These are phyloP conservation scores for Arenicola marina DNA, from an alignment of 2,888 invertebrate genomes.

Conservation along the genomic window DNA sequence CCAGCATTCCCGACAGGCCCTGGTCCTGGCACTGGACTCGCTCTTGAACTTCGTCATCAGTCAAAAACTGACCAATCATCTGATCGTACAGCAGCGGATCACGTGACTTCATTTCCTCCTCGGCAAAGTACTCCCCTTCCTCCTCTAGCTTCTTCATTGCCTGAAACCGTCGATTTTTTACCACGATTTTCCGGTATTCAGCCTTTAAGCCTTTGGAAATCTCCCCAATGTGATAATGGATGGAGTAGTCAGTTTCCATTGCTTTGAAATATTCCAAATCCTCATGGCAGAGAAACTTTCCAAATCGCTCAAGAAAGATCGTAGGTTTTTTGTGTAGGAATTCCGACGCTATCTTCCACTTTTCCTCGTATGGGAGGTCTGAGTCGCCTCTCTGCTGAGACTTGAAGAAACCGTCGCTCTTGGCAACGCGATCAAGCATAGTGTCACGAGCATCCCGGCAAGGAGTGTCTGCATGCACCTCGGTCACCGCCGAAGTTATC, in stretches of 20 bases:
- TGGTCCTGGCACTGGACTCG: slow-evolving; percentile 49
- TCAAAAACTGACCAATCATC: slow-evolving; percentile 82
- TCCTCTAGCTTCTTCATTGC: slow-evolving; percentile 76
- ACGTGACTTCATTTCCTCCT: slow-evolving; percentile 89
- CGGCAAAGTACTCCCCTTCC: slow-evolving; percentile 69
- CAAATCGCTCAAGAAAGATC: slow-evolving; percentile 78
- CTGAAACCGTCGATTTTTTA: slow-evolving; percentile 79
- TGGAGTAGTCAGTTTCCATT: slow-evolving; percentile 65
- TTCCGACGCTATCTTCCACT: slow-evolving; percentile 71
- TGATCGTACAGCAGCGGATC: slow-evolving; percentile 90
- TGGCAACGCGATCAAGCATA: slow-evolving; percentile 70
- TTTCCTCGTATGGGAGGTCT: slow-evolving; percentile 74
- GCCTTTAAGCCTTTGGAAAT: slow-evolving; percentile 35
- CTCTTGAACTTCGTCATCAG: slow-evolving; percentile 73
- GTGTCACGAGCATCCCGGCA: too few species aligned
- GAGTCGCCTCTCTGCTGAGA: slow-evolving; percentile 81
- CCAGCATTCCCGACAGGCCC: slow-evolving; percentile 74
- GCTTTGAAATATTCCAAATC: slow-evolving; percentile 75
- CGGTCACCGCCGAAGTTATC: too few species aligned
- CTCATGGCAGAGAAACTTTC: slow-evolving; percentile 70
- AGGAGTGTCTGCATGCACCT: too few species aligned
- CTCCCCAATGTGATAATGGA: slow-evolving; percentile 70
- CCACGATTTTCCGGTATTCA: slow-evolving; percentile 5
- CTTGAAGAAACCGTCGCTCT: slow-evolving; percentile 74
- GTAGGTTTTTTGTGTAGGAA: slow-evolving; percentile 71